phyloP scores from a whole-genome alignment of 2,797 vertebrate species.

The Platyrinchus mystaceus region DNA sequence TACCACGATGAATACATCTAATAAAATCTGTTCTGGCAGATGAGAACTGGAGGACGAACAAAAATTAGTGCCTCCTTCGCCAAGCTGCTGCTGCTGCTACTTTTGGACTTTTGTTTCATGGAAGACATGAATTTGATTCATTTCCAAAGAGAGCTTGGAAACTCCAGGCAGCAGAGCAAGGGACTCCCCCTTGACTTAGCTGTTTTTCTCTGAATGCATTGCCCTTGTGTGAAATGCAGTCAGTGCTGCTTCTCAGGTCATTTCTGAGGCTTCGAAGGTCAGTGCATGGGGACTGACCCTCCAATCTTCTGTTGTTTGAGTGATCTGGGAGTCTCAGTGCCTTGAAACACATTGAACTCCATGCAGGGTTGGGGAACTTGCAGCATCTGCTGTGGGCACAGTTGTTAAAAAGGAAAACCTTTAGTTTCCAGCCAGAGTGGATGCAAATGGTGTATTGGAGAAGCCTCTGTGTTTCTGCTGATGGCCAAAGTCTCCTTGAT shows the following conservation, averaged over 20 bases:
- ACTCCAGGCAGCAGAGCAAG: constrained; percentile 28
- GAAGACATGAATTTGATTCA: constrained; percentile 32
- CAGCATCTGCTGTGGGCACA: neutral
- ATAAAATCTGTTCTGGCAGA: neutral
- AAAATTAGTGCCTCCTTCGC: neutral
- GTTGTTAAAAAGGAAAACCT: neutral
- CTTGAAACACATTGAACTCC: neutral
- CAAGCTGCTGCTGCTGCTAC: constrained; percentile 15
- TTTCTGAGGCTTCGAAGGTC: neutral
- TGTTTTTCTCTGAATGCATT: neutral
- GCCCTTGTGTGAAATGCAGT: neutral
- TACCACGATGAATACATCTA: neutral
- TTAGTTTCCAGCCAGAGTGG: neutral
- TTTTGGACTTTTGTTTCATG: constrained; percentile 24
- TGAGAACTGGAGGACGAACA: neutral
- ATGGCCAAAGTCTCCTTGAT: neutral
- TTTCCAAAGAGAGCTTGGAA: constrained; percentile 49
- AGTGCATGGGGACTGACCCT: neutral
- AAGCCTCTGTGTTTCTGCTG: neutral
- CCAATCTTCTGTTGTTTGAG: neutral
- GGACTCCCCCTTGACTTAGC: constrained; percentile 22
- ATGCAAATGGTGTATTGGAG: neutral
- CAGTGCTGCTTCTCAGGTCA: neutral
- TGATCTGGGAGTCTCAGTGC: neutral
- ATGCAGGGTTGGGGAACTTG: neutral